Percentiles rank a stretch among this genome's conserved stretches.
Conservation (phyloP, 2,113 vertebrate species). For the Alligator mississippiensis region DNA sequence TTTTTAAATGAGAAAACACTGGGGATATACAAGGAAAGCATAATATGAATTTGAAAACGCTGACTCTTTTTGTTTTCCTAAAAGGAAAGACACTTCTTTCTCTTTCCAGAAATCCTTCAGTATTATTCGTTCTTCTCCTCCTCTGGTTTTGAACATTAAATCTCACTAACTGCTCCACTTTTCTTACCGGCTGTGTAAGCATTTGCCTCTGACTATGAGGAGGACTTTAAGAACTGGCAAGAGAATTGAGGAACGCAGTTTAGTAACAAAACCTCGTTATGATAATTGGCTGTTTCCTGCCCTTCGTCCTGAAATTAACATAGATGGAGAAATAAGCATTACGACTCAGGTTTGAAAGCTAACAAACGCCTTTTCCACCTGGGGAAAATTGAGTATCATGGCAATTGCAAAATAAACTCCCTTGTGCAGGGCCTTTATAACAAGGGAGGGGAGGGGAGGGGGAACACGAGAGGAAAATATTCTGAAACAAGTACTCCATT, state of each 20-base stretch:
- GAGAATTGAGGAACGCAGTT: neutral
- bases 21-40: neutral
- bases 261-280: neutral
- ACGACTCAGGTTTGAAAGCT: neutral
- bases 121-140: neutral
- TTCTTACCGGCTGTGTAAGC: neutral
- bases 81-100: neutral
- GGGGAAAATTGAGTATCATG: neutral
- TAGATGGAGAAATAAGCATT: neutral
- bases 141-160: neutral
- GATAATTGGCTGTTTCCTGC: neutral
- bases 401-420: neutral
- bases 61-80: neutral
- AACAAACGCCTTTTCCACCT: neutral
- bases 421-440: too few relatives aligned
- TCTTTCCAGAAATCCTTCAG: neutral
- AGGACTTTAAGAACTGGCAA: neutral
- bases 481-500: neutral
- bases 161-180: neutral
- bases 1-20: neutral
- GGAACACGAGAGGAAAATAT: neutral
- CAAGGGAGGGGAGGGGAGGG: too few relatives aligned
- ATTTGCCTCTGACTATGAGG: neutral
- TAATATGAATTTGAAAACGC: fast-evolving
- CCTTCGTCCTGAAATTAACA: neutral